These are phyloP conservation scores for Bombus huntii DNA, from an alignment of 1,140 invertebrate species.

Conservation along the genomic window DNA sequence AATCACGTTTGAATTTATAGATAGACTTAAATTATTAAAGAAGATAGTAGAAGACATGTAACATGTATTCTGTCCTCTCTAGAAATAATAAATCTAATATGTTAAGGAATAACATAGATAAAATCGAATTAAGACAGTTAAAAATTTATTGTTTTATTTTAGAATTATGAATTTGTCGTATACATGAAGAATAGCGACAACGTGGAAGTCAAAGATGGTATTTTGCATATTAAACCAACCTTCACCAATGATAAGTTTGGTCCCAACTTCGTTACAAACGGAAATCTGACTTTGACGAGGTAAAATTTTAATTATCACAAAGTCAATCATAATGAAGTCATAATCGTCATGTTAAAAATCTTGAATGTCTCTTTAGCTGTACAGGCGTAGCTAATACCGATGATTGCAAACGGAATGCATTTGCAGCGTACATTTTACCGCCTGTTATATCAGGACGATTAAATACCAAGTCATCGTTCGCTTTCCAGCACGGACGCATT, in stretches of 20 bases:
- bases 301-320: constrained; percentile 62
- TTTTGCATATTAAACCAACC: constrained; percentile 85
- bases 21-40: neutral
- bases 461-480: constrained; percentile 84
- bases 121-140: neutral
- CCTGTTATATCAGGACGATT: constrained; percentile 88
- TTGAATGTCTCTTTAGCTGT: constrained; percentile 81
- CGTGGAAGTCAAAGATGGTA: constrained; percentile 84
- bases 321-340: neutral
- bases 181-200: constrained; percentile 85
- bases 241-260: constrained; percentile 84
- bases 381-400: constrained; percentile 78
- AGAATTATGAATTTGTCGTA: constrained; percentile 88
- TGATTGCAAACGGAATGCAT: constrained; percentile 82
- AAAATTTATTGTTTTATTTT: constrained; percentile 8
- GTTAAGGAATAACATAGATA: neutral
- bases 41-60: too few species aligned
- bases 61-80: too few species aligned
- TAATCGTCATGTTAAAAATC: too few species aligned
- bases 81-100: neutral
- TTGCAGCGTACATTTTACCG: constrained; percentile 84
- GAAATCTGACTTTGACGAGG: constrained; percentile 81
- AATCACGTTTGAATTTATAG: neutral
- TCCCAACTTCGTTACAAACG: constrained; percentile 81
- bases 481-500: constrained; percentile 85